Percentiles rank a stretch among this genome's conserved stretches.
phyloP scores from a whole-genome alignment of 2,113 vertebrate species.

The Entomyzon cyanotis region DNA sequence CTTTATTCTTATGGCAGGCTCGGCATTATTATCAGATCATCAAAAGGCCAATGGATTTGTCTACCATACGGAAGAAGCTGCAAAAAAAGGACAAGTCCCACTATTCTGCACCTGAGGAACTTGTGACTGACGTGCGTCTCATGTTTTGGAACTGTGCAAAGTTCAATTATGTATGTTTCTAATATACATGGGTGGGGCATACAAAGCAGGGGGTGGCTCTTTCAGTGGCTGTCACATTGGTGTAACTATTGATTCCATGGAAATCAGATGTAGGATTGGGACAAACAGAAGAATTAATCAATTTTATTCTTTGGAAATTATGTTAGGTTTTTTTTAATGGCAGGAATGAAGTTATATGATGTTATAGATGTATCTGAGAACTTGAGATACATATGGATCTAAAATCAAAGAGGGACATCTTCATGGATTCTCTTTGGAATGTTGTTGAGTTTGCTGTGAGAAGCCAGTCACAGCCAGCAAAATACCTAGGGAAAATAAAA shows the following conservation, averaged over 20 bases:
- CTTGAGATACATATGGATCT: neutral
- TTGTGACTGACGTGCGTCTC: constrained; percentile 90
- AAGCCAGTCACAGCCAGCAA: neutral
- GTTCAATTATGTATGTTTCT: constrained; percentile 94
- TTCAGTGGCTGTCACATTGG: neutral
- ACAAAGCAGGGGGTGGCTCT: neutral
- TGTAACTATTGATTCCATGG: neutral
- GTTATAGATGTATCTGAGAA: neutral
- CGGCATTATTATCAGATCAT: constrained; percentile 99
- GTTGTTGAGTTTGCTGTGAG: neutral
- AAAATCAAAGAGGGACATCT: constrained; percentile 38
- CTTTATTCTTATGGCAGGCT: constrained; percentile 77
- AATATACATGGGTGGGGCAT: neutral
- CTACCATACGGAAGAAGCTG: constrained; percentile 87
- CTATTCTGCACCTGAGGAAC: constrained; percentile 85
- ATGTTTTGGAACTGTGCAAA: constrained; percentile 99
- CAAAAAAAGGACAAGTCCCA: constrained; percentile 81
- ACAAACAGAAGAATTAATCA: neutral
- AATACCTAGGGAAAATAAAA: neutral
- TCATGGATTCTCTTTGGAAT: neutral
- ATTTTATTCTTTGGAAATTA: neutral
- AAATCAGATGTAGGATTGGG: neutral
- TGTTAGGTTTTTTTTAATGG: neutral
- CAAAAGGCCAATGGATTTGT: constrained; percentile 97
- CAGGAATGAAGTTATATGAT: neutral